phyloP scores from a whole-genome alignment of 2,113 vertebrate species.

The Hypomesus transpacificus region DNA sequence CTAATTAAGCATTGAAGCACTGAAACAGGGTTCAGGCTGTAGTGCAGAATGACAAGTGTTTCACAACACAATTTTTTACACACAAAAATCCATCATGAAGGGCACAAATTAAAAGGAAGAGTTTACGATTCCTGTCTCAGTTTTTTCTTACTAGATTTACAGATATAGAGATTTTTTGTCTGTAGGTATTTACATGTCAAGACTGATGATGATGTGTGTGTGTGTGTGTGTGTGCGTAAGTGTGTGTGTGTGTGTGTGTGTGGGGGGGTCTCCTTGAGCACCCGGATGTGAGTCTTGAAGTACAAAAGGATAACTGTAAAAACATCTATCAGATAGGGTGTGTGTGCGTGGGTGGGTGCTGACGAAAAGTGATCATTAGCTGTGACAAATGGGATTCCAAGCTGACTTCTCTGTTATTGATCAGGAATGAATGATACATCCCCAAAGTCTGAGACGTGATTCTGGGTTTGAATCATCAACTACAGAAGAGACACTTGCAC shows the following conservation, averaged over 20 bases:
- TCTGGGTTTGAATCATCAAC: slow-evolving; percentile 12
- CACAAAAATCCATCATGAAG: no score
- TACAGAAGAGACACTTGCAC: neutral
- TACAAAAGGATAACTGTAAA: neutral
- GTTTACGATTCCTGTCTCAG: no score
- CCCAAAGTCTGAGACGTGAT: neutral
- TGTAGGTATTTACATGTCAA: no score
- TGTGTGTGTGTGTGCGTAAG: neutral
- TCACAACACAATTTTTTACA: no score
- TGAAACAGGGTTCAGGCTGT: no score
- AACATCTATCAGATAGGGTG: neutral
- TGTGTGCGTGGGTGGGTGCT: neutral
- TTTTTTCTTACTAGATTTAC: no score
- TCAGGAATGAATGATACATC: neutral
- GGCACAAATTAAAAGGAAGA: no score
- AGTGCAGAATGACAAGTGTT: no score
- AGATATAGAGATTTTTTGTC: no score
- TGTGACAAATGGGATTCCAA: slow-evolving; percentile 4
- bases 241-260: neutral
- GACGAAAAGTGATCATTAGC: slow-evolving; percentile 10
- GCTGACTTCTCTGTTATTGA: slow-evolving; percentile 2
- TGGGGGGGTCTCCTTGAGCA: no score
- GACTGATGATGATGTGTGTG: neutral
- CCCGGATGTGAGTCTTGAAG: no score
- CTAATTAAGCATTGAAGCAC: no score